Conservation (phyloP, 1,140 invertebrate genomes). For the Drosophila melanica region DNA sequence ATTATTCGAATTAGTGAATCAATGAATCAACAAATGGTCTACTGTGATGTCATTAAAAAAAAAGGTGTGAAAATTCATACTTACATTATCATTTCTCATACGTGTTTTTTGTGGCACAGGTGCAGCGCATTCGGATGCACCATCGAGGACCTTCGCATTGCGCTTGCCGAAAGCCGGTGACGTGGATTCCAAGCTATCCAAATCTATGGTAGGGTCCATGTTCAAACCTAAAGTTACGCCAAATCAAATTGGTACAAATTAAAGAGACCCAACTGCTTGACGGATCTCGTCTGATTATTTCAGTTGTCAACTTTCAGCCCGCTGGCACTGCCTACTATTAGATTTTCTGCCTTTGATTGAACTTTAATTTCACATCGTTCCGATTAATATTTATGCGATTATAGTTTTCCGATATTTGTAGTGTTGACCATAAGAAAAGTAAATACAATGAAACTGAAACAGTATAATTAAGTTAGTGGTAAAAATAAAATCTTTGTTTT, state of each 20-base stretch:
- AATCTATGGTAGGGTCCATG: neutral
- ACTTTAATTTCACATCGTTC: neutral
- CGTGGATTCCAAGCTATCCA: neutral
- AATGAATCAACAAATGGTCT: too few species aligned
- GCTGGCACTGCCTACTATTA: conserved; percentile 2
- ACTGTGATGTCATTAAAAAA: too few species aligned
- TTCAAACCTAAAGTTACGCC: neutral
- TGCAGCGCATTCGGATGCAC: neutral
- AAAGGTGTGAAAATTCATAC: neutral
- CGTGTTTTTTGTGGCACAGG: neutral
- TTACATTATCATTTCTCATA: neutral
- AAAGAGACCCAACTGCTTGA: neutral
- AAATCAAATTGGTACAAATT: neutral
- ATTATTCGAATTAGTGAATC: too few species aligned
- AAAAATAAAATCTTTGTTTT: too few species aligned
- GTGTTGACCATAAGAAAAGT: neutral
- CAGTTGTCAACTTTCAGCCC: neutral
- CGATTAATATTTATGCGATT: neutral
- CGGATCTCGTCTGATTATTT: conserved; percentile 2
- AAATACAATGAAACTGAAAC: too few species aligned
- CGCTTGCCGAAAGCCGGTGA: neutral
- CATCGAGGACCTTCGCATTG: neutral
- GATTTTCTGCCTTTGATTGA: neutral
- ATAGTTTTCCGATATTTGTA: neutral
- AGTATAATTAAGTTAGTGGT: too few species aligned